Base-by-base conservation (phyloP, 1,140 invertebrate genomes). In the Bombus sibiricus region DNA sequence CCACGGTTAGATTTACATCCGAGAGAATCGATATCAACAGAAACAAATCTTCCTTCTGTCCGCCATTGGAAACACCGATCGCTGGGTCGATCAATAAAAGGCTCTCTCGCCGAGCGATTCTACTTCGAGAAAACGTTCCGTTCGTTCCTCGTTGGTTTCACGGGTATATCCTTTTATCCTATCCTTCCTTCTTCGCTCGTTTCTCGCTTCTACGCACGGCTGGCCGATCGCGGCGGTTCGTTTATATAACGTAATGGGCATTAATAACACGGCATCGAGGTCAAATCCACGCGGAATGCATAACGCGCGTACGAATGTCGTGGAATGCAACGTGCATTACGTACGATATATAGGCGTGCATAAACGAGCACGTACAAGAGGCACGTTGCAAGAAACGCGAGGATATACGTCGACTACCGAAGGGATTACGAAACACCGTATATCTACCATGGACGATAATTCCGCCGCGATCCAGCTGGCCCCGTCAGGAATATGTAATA, bases 221-320 rank as follows among this genome's bases (percentile, higher is more conserved):
- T 15, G 8, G 34, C 32, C 22, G 59, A 66, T 76, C 81, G 76
- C 43, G 37, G 53, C 83, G 68, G 83, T 85, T 79, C 83, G 83
- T 84, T 85, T 85, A 85, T 85, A 85, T 85, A 85, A 85, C 83
- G 68, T 85, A 85, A 85, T 85, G 83, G 83, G 77, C 83, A 85
- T 85, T 85, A 85, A 85, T 85, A 85, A 85, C 76, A 62, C 83
- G 57, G 77, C 83, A 85, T 85, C 83, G 83, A 85, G 83, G 83
- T 85, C 83, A 80, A 79, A 85, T 85, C 83, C 83, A 79, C 53
- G 66, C 53, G 77, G 83, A 85, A 85, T 85, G 83, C 83, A 80
- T 85, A 85, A 85, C 83, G 83, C 77, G 83, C 77, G 77, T 85
- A 85, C 76, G 68, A 85, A 80, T 73, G 83, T 32, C 83, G 76